Base-by-base conservation (phyloP, 2,888 invertebrate genomes). In the Coelogynopora nodosa region DNA sequence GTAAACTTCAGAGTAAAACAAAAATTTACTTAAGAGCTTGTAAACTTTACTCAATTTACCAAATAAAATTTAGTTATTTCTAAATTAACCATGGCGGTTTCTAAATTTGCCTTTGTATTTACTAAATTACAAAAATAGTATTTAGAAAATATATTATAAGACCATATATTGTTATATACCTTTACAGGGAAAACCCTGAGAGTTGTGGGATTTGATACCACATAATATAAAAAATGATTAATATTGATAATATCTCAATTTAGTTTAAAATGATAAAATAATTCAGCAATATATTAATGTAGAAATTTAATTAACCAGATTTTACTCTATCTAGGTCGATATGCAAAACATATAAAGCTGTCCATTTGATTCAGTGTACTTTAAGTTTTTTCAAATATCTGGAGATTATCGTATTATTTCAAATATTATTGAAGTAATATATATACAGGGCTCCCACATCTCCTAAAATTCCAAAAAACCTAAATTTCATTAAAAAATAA, bases 101-200 rank as follows among this genome's bases (percentile, higher is more conserved):
- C 27, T 74, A 74, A 74, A 74, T 74, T 5, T 74, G 23, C 74
- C 2, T 74, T 74, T 10, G 49, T 49, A 74, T 74, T 74, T 74
- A 74, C 74, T 74, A 74, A 74, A 74, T 74, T 23, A 74, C 74
- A 74, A 74, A 49, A 74, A 74, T 74, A 74, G 74, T 74, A 74
- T 74, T 74, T 74, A 13, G 74, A 74, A 74, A 74, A 74, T 74
- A n/a, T 74, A 74, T 74, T 74, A 74, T 23, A n/a, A 74, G 23
- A 74, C 74, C 74, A 74, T 26, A 74, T n/a, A n/a, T 74, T 23
- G 5, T 74, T 74, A 74, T 74, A 74, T 74, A 10, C 74, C 27
- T 74, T 74, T 74, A 49, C 49, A n/a, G 5, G 74, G 23, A 74
- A 74, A 74, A 74, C 74, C 74, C 10, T 74, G 74, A 74, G 23